Evolutionary conservation across 2,113 vertebrate species (phyloP).

Genomic region (Labeo rohita): DNA sequence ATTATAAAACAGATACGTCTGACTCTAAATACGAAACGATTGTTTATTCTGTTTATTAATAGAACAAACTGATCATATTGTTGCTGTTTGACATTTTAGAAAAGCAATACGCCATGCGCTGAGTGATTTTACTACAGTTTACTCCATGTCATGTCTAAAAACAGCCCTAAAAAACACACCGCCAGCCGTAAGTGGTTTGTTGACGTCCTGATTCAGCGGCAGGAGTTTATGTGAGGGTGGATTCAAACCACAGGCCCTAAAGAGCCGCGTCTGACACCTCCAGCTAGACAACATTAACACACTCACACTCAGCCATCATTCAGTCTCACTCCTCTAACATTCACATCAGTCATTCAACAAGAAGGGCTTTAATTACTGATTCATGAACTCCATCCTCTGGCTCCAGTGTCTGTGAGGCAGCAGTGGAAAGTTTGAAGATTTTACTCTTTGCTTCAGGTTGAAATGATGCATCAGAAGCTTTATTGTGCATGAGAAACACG

Average conservation of each 20-base stretch:
- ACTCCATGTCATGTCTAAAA: not conserved
- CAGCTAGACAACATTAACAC: no score
- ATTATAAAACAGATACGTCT: not conserved
- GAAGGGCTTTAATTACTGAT: not conserved
- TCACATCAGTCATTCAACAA: not conserved
- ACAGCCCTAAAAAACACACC: not conserved
- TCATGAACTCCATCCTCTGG: not conserved
- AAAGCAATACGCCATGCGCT: not conserved
- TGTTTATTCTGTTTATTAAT: not conserved
- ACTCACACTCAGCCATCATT: no score
- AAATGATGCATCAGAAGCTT: not conserved
- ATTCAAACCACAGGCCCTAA: conserved; percentile 29
- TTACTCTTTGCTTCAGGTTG: not conserved
- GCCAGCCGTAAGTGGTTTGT: no score
- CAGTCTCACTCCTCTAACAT: no score
- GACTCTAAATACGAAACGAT: not conserved
- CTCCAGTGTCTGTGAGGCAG: not conserved
- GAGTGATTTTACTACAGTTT: not conserved
- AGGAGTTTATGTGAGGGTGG: conserved; percentile 5
- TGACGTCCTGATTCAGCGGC: not conserved
- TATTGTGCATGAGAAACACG: not conserved
- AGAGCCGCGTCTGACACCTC: conserved; percentile 45
- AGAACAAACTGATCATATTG: not conserved
- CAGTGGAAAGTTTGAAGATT: not conserved
- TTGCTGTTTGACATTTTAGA: not conserved